These are phyloP conservation scores for Lepus townsendii DNA, from an alignment of 2,797 vertebrate species.

Conservation along the genomic window DNA sequence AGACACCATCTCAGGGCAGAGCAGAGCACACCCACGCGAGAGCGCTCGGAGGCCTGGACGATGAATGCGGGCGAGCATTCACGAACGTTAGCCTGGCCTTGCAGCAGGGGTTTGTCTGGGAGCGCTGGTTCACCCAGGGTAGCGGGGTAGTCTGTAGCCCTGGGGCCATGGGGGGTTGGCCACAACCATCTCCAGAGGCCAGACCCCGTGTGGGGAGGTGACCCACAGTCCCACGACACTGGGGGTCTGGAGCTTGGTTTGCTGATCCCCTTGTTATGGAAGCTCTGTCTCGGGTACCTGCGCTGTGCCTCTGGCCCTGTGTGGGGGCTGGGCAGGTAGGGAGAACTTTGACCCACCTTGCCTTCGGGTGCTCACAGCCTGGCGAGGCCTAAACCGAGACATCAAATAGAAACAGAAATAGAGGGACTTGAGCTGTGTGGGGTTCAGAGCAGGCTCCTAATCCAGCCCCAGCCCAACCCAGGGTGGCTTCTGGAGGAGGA, in stretches of 20 bases:
- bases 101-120: background rate
- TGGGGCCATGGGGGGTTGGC: background rate
- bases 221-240: no score
- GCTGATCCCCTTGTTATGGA: background rate
- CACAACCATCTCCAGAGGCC: background rate
- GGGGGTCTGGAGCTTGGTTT: background rate
- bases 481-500: slow-evolving; percentile 40
- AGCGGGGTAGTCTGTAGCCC: background rate
- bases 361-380: background rate
- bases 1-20: background rate
- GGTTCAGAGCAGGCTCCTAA: background rate
- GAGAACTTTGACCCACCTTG: background rate
- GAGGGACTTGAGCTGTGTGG: background rate
- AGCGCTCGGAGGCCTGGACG: background rate
- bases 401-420: background rate
- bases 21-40: background rate
- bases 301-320: background rate
- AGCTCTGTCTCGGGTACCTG: background rate
- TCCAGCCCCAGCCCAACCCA: background rate
- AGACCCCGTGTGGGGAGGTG: background rate
- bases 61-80: no score
- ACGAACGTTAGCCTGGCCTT: background rate
- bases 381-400: background rate
- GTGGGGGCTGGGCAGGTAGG: background rate
- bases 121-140: background rate